Evolutionary conservation across 2,797 vertebrate species (phyloP), one percentile per base, ranked within the genome.

Genomic region (Molothrus aeneus): DNA sequence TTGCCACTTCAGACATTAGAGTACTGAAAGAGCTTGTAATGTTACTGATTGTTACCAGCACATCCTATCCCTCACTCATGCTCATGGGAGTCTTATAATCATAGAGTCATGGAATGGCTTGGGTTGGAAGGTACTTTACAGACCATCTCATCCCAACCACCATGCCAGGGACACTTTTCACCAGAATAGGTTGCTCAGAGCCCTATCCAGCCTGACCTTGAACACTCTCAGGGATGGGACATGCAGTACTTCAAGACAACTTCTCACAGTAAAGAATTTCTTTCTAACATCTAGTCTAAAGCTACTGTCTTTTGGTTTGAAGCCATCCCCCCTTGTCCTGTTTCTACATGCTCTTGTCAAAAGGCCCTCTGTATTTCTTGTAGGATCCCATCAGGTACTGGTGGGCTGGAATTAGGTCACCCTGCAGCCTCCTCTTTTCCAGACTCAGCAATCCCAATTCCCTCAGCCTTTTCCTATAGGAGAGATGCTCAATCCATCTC

Each of bases 41-140:
- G 29, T 16, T 56, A 34, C 6, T 40, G 17, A 16, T 64, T 71
- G 14, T 40, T 88, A n/a, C 28, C 10, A 22, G 29, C 29, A 74
- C 9, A 34, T 28, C 6, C 36, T 2, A 1, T 8, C 9, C n/a
- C 9, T 3, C 2, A 7, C 13, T 31, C 25, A 6, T 34, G 34
- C 13, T 64, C 6, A 12, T 17, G 29, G 25, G n/a, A 80, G n/a
- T 45, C 38, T 17, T 10, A 59, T 51, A 51, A 40, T 34, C 17
- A n/a, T 4, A 34, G 32, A 72, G 6, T 63, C 1, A 0, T 56
- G 16, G 24, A 70, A 77, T 38, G 43, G 8, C 12, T 64, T 70
- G 43, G 9, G 9, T 21, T 63, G 56, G 19, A 50, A 17, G 9
- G 16, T 9, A n/a, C 19, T 22, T 75, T 29, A 21, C 63, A 63